Base-by-base conservation (phyloP, 2,888 invertebrate genomes). In the Zootermopsis nevadensis region DNA sequence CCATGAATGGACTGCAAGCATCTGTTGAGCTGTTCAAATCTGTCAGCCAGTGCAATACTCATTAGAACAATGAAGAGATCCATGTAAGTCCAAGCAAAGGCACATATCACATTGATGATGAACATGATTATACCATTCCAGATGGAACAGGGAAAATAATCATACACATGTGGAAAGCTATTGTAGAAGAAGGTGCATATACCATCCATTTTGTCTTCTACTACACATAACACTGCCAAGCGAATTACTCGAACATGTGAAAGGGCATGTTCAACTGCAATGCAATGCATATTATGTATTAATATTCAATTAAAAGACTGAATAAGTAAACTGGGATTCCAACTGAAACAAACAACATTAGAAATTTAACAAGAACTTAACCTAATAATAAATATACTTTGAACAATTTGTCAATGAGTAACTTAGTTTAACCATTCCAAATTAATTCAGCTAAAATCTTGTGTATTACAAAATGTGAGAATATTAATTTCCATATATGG, bases 21-120 rank as follows among this genome's bases (percentile, higher is more conserved):
- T 8, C 76, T 60, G 84, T 86, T 94, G 12, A 94, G 88, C 87
- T 93, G 93, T 69, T 91, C 90, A 86, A 95, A 95, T 80, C 93
- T 91, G 8, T 93, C 91, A 0, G 93, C 89, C 77, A 95, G 88
- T 0, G 87, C 86, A n/a, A 87, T 79, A 8, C 87, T 86, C 33
- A 88, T 76, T n/a, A 87, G 67, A 79, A 87, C 86, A 35, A 88
- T 85, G 80, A 88, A 87, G 30, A 88, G 85, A 84, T 88, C 88
- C 80, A 86, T 86, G 82, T 86, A 88, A 84, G 87, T 88, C 88
- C 88, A 88, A 10, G 86, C 85, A 83, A 86, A 87, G 1, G 87
- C 86, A 31, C 86, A 85, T 4, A 88, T 77, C 12, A 87, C 33
- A 76, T 82, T 83, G 53, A 74, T 60, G 30, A 55, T 35, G 42